Conservation (phyloP, 2,888 invertebrate species). For the Synergus gifuensis region DNA sequence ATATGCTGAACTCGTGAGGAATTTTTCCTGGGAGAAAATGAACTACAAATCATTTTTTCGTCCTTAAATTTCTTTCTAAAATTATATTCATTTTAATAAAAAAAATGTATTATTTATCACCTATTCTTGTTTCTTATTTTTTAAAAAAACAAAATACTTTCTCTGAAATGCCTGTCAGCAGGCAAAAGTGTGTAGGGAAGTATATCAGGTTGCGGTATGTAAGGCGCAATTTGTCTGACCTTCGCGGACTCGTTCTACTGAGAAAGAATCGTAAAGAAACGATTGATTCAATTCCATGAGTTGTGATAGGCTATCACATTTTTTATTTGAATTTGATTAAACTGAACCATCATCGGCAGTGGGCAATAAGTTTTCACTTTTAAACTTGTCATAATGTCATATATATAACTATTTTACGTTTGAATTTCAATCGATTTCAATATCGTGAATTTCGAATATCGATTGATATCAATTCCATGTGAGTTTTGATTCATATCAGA, state of each 20-base stretch:
- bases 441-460: neutral
- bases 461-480: neutral
- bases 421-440: neutral
- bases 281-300: too few species aligned
- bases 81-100: neutral
- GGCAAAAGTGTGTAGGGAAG: slow-evolving; percentile 44
- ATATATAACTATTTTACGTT: neutral
- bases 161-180: slow-evolving; percentile 29
- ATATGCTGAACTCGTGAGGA: too few species aligned
- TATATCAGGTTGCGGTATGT: slow-evolving; percentile 33
- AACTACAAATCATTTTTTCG: too few species aligned
- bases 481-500: too few species aligned
- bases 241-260: slow-evolving; percentile 23
- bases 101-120: neutral
- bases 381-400: neutral
- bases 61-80: too few species aligned
- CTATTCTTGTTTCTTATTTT: neutral
- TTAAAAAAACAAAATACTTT: slow-evolving; percentile 41
- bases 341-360: neutral
- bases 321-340: neutral
- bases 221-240: slow-evolving; percentile 43
- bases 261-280: too few species aligned
- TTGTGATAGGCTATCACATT: neutral
- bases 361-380: neutral
- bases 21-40: too few species aligned